phyloP scores from a whole-genome alignment of 1,140 invertebrate genomes.

The Drosophila orena region DNA sequence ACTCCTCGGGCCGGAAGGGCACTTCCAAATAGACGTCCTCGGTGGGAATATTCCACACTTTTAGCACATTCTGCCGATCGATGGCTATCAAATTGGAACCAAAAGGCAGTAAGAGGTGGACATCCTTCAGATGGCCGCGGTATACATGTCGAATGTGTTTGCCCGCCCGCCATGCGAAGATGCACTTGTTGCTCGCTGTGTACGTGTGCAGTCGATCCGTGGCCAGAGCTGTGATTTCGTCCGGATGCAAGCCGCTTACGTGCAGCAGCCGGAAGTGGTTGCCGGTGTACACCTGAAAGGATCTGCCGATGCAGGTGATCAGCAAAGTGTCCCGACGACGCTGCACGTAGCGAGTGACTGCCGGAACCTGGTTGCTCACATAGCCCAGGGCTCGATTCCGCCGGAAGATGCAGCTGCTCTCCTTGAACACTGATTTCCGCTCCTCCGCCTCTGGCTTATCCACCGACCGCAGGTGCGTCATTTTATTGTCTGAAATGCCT shows the following conservation, averaged over 20 bases:
- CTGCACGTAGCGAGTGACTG: slow-evolving; percentile 93
- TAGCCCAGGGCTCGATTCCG: slow-evolving; percentile 94
- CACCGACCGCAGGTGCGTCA: slow-evolving; percentile 49
- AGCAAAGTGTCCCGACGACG: slow-evolving; percentile 94
- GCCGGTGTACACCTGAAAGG: slow-evolving; percentile 96
- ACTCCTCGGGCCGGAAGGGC: slow-evolving; percentile 89
- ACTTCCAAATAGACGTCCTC: slow-evolving; percentile 89
- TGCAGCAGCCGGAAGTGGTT: slow-evolving; percentile 92
- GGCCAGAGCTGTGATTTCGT: slow-evolving; percentile 92
- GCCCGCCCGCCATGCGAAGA: slow-evolving; percentile 95
- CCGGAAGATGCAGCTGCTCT: slow-evolving; percentile 91
- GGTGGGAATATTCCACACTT: slow-evolving; percentile 94
- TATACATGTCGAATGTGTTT: slow-evolving; percentile 94
- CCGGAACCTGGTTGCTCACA: slow-evolving; percentile 96
- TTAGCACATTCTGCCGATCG: slow-evolving; percentile 91
- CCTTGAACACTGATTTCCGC: slow-evolving; percentile 39
- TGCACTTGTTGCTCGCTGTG: slow-evolving; percentile 91
- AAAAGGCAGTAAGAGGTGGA: slow-evolving; percentile 94
- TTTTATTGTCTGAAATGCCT: slow-evolving; percentile 11
- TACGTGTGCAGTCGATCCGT: slow-evolving; percentile 93
- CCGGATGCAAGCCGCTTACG: slow-evolving; percentile 92
- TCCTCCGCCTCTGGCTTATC: slow-evolving; percentile 30
- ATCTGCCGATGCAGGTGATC: slow-evolving; percentile 94
- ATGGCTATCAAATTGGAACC: slow-evolving; percentile 93
- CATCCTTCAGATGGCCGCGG: slow-evolving; percentile 89